Evolutionary conservation across 2,797 vertebrate species (phyloP).

Genomic region (Spondyliosoma cantharus): DNA sequence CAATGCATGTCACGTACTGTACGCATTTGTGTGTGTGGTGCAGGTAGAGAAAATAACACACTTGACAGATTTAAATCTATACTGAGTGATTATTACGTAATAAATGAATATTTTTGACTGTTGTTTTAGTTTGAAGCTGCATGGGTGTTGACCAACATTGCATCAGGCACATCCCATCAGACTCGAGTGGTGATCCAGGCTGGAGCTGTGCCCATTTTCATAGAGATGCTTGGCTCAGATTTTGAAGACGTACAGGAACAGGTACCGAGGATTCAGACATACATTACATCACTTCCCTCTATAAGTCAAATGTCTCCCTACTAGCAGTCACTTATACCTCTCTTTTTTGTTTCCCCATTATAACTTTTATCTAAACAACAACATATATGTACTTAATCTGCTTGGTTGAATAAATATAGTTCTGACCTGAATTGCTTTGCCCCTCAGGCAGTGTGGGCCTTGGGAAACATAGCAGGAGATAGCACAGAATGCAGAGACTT

Average conservation of each 20-base stretch:
- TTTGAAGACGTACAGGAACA: constrained; percentile 98
- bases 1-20: background rate
- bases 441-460: constrained; percentile 94
- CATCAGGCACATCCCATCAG: constrained; percentile 96
- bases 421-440: constrained; percentile 31
- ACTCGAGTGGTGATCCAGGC: constrained; percentile 97
- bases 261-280: constrained; percentile 77
- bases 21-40: background rate
- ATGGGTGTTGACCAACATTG: constrained; percentile 98
- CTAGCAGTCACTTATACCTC: background rate
- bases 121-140: constrained; percentile 93
- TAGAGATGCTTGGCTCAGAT: constrained; percentile 94
- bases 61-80: background rate
- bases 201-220: constrained; percentile 96
- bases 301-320: background rate
- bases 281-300: background rate
- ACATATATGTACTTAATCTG: background rate
- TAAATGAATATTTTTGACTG: constrained; percentile 1
- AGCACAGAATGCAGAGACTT: constrained; percentile 98
- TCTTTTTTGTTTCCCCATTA: background rate
- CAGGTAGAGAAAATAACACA: background rate
- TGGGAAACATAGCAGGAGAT: constrained; percentile 98
- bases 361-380: background rate
- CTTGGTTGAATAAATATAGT: background rate
- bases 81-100: background rate